A percentile compares a stretch with the other conserved stretches of the same genome.
These are phyloP conservation scores for Sinonovacula constricta DNA, from an alignment of 1,140 invertebrate species.

Conservation along the genomic window DNA sequence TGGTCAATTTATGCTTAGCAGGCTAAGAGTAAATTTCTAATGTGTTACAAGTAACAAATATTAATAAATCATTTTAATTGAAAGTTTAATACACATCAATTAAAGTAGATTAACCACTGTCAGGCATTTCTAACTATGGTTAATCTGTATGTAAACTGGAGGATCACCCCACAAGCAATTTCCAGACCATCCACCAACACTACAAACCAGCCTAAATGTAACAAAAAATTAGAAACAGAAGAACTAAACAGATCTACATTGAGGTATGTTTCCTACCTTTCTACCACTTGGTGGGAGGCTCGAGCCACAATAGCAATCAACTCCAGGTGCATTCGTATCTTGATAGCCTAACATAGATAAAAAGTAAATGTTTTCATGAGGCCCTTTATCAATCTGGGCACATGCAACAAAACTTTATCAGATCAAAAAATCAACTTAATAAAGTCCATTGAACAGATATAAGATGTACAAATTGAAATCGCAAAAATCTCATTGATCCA, in stretches of 20 bases:
- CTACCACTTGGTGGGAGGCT: slow-evolving; percentile 85
- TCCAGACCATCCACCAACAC: not conserved
- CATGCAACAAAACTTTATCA: not conserved
- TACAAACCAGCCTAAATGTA: not conserved
- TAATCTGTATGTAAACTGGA: not conserved
- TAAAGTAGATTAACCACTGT: too few species aligned
- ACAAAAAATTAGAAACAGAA: not conserved
- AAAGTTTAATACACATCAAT: too few species aligned
- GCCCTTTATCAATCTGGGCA: not conserved
- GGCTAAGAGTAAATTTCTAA: too few species aligned
- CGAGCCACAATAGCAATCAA: slow-evolving; percentile 86
- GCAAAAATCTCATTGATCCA: not conserved
- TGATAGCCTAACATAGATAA: slow-evolving; percentile 83
- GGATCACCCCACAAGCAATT: not conserved
- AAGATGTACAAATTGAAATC: not conserved
- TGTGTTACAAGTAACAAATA: too few species aligned
- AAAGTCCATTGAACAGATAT: not conserved
- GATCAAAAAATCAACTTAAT: not conserved
- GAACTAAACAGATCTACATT: not conserved
- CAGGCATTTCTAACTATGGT: too few species aligned
- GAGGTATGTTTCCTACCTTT: slow-evolving; percentile 59
- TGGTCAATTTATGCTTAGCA: too few species aligned
- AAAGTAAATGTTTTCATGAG: not conserved
- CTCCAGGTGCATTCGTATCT: slow-evolving; percentile 89
- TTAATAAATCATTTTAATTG: too few species aligned